Evolutionary conservation across 2,888 invertebrate species (phyloP), one percentile per base, ranked within the genome.

Genomic region (Drosophila neoperkinsi): DNA sequence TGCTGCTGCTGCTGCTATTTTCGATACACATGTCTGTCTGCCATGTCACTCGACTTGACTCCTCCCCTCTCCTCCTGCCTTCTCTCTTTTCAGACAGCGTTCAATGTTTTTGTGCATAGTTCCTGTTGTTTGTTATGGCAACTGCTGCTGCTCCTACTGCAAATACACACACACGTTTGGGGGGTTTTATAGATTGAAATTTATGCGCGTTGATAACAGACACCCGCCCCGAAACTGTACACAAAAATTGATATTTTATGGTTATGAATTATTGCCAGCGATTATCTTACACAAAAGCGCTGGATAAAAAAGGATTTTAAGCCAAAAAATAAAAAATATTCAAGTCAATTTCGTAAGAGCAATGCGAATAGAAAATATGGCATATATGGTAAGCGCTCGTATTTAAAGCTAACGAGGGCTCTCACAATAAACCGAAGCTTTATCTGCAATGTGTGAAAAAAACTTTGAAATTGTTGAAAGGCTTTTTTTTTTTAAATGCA

Each of bases 221-320:
- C 66, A 65, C 46, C 7, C 56, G 46, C 43, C 51, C 51, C 49
- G 67, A 84, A 79, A 81, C 57, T 79, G 74, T 81, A 70, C 76
- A 81, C 78, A 78, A 81, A 84, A 87, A 87, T 88, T 88, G 87
- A 84, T 88, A 84, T 87, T 88, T 88, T 89, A 88, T 88, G 89
- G 81, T 76, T 88, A 88, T 88, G 87, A 88, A 87, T 88, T 89
- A 88, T 88, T 87, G 70, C 71, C 74, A 77, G 69, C 74, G 87
- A 89, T 88, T 89, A 88, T 89, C 87, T 81, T 59, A n/a, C 67
- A 78, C 71, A 65, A 70, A 74, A 66, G 56, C 50, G 50, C 51
- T 31, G 64, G 56, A 71, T 77, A 68, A 82, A 81, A 67, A 74
- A 58, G 38, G 43, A 66, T 66, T 67, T 58, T 16, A 16, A n/a